Evolutionary conservation across 2,797 vertebrate genomes (phyloP).

Genomic region (Enteromius trimaculatus): DNA sequence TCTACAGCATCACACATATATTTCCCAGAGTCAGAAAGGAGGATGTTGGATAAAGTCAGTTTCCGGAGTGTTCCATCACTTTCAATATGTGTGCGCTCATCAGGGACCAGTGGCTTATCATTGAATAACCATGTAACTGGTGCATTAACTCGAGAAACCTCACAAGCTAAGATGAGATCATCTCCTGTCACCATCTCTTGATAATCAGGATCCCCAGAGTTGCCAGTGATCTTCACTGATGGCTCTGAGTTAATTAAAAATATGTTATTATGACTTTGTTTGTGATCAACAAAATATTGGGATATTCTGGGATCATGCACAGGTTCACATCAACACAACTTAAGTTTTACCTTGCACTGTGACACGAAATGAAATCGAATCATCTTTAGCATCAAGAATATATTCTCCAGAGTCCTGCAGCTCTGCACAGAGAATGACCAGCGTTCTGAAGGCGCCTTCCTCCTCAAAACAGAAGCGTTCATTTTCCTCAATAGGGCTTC

Average conservation of each 20-base stretch:
- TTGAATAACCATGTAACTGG: slow-evolving; percentile 92
- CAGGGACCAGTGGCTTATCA: slow-evolving; percentile 77
- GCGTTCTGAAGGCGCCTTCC: slow-evolving; percentile 81
- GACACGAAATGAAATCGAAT: slow-evolving; percentile 87
- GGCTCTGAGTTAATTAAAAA: slow-evolving; percentile 74
- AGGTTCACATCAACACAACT: not conserved
- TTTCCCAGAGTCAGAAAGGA: slow-evolving; percentile 83
- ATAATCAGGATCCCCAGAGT: slow-evolving; percentile 70
- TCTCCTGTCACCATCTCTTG: slow-evolving; percentile 81
- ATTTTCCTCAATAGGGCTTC: slow-evolving; percentile 80
- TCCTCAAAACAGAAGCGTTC: slow-evolving; percentile 87
- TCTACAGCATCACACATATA: slow-evolving; percentile 86
- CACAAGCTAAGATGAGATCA: slow-evolving; percentile 87
- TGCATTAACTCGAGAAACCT: slow-evolving; percentile 81
- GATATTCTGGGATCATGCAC: not conserved
- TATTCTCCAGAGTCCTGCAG: slow-evolving; percentile 87
- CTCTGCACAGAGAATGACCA: slow-evolving; percentile 83
- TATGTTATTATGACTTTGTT: not conserved
- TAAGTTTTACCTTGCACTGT: slow-evolving; percentile 83
- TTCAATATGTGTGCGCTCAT: slow-evolving; percentile 81
- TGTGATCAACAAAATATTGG: not conserved
- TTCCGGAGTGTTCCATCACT: slow-evolving; percentile 81
- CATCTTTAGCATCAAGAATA: slow-evolving; percentile 84
- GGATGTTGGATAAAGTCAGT: slow-evolving; percentile 80
- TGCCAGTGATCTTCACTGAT: slow-evolving; percentile 83